A percentile compares a stretch with the other conserved stretches of the same genome.
Conservation (phyloP, 2,797 vertebrate genomes). For the Tokudaia tokunoshimensis region DNA sequence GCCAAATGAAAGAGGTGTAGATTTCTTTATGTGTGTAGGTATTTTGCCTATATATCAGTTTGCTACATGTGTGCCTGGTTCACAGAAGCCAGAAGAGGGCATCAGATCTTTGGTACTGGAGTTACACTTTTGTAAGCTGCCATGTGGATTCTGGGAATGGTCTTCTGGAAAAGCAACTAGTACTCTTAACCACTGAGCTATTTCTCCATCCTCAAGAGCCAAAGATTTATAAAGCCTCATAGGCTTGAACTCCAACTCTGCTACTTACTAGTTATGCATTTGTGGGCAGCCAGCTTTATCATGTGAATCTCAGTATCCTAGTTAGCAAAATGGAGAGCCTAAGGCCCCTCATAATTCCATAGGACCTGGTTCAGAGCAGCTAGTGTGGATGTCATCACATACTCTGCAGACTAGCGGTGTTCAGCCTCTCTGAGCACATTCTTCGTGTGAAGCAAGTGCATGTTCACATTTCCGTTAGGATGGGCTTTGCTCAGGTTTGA, state of each 20-base stretch:
- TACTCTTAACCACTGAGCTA: neutral
- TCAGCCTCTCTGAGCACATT: neutral
- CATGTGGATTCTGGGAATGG: neutral
- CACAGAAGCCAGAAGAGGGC: neutral
- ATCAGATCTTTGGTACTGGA: neutral
- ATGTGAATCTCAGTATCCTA: neutral
- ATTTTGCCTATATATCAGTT: neutral
- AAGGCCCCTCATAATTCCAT: neutral
- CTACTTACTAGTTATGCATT: neutral
- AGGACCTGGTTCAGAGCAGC: neutral
- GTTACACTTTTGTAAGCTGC: neutral
- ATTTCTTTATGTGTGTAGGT: neutral
- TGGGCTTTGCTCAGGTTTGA: neutral
- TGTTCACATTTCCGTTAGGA: neutral
- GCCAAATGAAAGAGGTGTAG: neutral
- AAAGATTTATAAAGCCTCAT: neutral
- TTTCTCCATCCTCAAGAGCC: neutral
- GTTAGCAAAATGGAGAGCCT: neutral
- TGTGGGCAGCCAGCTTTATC: neutral
- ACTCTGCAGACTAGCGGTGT: neutral
- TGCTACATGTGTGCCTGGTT: neutral
- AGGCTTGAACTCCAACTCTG: neutral
- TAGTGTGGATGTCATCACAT: neutral
- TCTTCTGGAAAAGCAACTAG: neutral
- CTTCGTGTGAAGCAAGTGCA: neutral